phyloP scores from a whole-genome alignment of 2,113 vertebrate species.

The Telmatochromis sp. region DNA sequence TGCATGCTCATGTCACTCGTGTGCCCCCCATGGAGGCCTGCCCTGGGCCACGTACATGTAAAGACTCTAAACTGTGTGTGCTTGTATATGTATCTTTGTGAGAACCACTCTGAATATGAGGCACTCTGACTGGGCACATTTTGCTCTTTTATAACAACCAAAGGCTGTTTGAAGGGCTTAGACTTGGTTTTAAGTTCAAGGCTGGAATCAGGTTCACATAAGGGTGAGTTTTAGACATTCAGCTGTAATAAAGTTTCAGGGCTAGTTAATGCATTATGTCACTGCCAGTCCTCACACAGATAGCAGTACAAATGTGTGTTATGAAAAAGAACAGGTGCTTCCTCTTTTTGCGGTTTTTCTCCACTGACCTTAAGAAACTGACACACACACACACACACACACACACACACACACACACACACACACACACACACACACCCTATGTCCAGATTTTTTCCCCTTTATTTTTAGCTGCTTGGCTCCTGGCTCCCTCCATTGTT shows the following conservation, averaged over 20 bases:
- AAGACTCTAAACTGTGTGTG: neutral
- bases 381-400: neutral
- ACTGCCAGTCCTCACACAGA: neutral
- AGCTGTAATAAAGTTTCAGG: neutral
- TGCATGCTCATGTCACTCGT: neutral
- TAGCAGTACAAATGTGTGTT: neutral
- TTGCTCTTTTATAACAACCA: neutral
- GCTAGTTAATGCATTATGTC: neutral
- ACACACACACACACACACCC: neutral
- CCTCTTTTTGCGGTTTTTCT: constrained; percentile 23
- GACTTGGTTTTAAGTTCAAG: neutral
- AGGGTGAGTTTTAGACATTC: neutral
- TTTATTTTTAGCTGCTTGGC: constrained; percentile 48
- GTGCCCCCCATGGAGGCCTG: neutral
- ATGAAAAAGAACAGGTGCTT: constrained; percentile 47
- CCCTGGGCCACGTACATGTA: neutral
- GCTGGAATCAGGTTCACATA: neutral
- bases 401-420: neutral
- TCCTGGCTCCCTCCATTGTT: constrained; percentile 40
- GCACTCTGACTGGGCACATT: neutral
- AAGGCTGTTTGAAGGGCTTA: neutral
- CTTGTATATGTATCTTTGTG: neutral
- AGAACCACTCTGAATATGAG: neutral
- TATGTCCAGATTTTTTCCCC: neutral
- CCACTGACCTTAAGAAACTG: constrained; percentile 14